Evolutionary conservation across 2,797 vertebrate species (phyloP).

Genomic region (Psittacula echo): DNA sequence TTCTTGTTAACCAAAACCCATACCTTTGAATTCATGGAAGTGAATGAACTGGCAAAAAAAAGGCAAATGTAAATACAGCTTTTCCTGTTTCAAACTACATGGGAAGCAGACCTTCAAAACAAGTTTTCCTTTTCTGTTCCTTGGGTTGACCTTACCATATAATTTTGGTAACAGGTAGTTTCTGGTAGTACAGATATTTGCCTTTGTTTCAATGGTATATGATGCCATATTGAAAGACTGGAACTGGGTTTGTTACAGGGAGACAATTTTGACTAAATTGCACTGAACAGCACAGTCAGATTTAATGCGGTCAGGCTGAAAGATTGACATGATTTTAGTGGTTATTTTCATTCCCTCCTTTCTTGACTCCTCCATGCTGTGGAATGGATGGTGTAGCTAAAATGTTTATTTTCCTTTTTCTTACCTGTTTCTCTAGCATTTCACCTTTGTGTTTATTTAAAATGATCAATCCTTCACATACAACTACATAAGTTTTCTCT

Average conservation of each 20-base stretch:
- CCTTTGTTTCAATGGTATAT: neutral
- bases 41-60: neutral
- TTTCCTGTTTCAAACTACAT: neutral
- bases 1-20: neutral
- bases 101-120: neutral
- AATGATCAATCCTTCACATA: neutral
- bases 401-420: neutral
- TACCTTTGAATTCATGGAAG: neutral
- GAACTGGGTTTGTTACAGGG: neutral
- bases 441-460: neutral
- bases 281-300: neutral
- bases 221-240: neutral
- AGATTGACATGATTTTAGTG: neutral
- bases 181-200: neutral
- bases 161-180: neutral
- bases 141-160: neutral
- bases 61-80: neutral
- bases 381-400: neutral
- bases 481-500: neutral
- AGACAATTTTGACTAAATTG: neutral
- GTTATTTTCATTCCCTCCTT: neutral
- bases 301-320: neutral
- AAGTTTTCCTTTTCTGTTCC: neutral
- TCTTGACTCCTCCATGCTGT: neutral
- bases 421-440: neutral